Conservation (phyloP, 2,113 vertebrate species). For the Protomyctophum bolini region DNA sequence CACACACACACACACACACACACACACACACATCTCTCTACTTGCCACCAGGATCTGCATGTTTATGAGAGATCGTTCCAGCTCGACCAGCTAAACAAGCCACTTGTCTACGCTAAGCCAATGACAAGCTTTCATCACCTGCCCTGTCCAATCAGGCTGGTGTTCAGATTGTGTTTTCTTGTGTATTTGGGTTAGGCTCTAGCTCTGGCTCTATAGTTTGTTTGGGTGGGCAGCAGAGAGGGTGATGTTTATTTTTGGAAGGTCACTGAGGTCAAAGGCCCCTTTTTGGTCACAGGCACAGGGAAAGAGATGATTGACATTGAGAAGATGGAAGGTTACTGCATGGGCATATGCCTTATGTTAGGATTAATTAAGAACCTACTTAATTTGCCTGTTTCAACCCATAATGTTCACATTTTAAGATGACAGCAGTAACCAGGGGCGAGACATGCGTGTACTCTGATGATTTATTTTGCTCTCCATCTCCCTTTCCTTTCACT, state of each 20-base stretch:
- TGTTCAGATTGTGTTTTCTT: too few species aligned
- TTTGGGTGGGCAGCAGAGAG: neutral
- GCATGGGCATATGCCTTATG: neutral
- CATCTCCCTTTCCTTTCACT: neutral
- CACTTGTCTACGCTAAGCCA: neutral
- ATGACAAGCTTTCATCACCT: constrained; percentile 5
- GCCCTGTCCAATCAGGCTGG: constrained; percentile 2
- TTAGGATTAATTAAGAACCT: neutral
- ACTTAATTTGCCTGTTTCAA: too few species aligned
- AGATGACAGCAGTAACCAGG: neutral
- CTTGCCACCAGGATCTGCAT: too few species aligned
- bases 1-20: neutral
- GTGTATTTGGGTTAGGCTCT: too few species aligned
- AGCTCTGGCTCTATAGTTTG: neutral
- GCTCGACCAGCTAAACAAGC: too few species aligned
- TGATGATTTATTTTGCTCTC: neutral
- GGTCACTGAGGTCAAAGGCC: neutral
- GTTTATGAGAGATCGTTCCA: too few species aligned
- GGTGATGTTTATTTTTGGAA: neutral
- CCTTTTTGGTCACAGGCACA: neutral
- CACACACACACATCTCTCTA: neutral
- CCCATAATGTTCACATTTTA: too few species aligned
- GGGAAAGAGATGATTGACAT: neutral
- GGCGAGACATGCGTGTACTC: neutral
- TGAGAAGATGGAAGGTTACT: neutral